Base-by-base conservation (phyloP, 1,140 invertebrate species). In the Rhyacophila brunnea region DNA sequence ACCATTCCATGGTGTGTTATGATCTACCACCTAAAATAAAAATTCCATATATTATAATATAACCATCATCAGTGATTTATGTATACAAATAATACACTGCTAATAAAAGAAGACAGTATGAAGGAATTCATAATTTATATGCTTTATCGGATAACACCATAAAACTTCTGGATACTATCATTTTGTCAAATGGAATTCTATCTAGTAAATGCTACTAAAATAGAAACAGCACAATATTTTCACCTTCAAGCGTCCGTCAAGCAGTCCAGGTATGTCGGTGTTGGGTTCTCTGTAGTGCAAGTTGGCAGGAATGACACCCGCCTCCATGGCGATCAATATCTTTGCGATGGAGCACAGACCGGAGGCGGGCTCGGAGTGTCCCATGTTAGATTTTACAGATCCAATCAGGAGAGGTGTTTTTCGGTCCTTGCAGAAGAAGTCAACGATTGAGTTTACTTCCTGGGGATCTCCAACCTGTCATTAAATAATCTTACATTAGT, bases 321-420 rank as follows among this genome's bases (percentile, higher is more conserved):
- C 69, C 75, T 98, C 92, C 89, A 98, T 95, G 2, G 93, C 89
- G 48, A 98, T 86, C 2, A 98, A 66, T n/a, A 93, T 80, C 73
- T 98, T 98, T 1, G 90, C 91, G 44, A 98, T 78, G 0, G 93
- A 90, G 70, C 92, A 93, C 0, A 96, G 71, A 34, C 93, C 93
- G 62, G 95, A 97, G 0, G 94, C 93, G 3, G 95, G 90, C 74
- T 99, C 96, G 3, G 95, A 87, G 69, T 99, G 96, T 0, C 96
- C 96, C 92, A 98, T 96, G 74, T 98, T 99, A 1, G 93, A 95
- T 72, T 99, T 99, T 0, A 97, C 90, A 0, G 95, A 97, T 1
- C 96, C 96, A 68, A 99, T 87, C 1, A 96, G 71, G 14, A 99
- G 77, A 1, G 95, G 93, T 0, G 74, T 76, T 9, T 83, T 80